A percentile compares a stretch with the other conserved stretches of the same genome.
Evolutionary conservation across 2,888 invertebrate species (phyloP).

Genomic region (Melieria omissa): DNA sequence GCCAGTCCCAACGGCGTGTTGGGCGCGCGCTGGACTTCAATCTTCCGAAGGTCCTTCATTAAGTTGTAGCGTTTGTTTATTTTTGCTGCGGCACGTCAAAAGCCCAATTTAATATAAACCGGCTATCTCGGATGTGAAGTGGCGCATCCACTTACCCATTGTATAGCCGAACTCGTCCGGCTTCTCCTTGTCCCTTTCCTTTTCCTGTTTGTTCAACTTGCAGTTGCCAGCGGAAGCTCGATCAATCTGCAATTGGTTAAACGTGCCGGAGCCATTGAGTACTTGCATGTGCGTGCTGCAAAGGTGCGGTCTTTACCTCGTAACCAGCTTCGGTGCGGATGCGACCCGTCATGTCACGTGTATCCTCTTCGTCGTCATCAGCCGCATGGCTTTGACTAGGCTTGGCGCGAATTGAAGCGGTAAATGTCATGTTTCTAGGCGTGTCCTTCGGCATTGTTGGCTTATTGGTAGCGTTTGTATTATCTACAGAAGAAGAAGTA

Average conservation of each 20-base stretch:
- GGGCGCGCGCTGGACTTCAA: slow-evolving; percentile 78
- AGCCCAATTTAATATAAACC: neutral
- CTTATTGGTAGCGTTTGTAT: slow-evolving; percentile 5
- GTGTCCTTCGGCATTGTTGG: slow-evolving; percentile 43
- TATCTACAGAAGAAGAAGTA: slow-evolving; percentile 4
- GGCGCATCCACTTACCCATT: slow-evolving; percentile 77
- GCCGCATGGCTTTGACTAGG: slow-evolving; percentile 48
- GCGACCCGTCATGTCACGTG: slow-evolving; percentile 82
- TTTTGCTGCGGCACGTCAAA: slow-evolving; percentile 75
- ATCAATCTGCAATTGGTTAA: slow-evolving; percentile 75
- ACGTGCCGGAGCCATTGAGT: neutral
- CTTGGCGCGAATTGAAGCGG: slow-evolving; percentile 51
- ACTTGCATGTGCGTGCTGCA: neutral
- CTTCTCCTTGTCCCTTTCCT: slow-evolving; percentile 82
- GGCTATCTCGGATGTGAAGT: slow-evolving; percentile 53
- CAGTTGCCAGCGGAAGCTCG: slow-evolving; percentile 89
- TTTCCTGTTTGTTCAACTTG: slow-evolving; percentile 80
- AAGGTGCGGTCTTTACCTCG: slow-evolving; percentile 70
- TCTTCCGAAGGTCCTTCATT: slow-evolving; percentile 75
- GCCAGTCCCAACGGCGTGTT: slow-evolving; percentile 89
- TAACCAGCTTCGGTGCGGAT: slow-evolving; percentile 81
- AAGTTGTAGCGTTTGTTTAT: slow-evolving; percentile 91
- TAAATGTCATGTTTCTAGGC: slow-evolving; percentile 49
- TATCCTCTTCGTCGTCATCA: slow-evolving; percentile 76
- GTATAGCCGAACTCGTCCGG: slow-evolving; percentile 96